Conservation (phyloP, 2,888 invertebrate species). For the Nomada flava region DNA sequence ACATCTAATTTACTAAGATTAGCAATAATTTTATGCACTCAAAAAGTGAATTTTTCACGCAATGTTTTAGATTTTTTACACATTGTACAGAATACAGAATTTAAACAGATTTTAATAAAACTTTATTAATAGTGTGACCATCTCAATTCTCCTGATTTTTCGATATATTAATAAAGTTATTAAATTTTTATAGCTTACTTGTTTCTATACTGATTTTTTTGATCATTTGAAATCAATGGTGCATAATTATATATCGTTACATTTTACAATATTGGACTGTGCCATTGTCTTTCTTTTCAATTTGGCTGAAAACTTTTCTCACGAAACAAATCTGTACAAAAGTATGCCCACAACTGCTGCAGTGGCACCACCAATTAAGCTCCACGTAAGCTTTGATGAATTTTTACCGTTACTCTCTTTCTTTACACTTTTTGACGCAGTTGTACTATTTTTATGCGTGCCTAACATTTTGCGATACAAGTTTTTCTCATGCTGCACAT, state of each 20-base stretch:
- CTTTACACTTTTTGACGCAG: conserved; percentile 43
- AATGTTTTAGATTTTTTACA: conserved; percentile 14
- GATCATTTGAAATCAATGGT: conserved; percentile 14
- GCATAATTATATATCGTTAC: conserved; percentile 25
- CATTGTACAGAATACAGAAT: conserved; percentile 5
- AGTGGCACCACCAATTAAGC: conserved; percentile 88
- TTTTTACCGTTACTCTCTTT: conserved; percentile 70
- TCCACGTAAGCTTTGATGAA: conserved; percentile 87
- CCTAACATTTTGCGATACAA: conserved; percentile 90
- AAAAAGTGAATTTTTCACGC: conserved; percentile 15
- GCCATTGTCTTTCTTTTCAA: conserved; percentile 16
- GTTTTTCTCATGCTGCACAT: conserved; percentile 87
- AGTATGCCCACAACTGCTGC: conserved; percentile 90
- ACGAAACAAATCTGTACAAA: conserved; percentile 88
- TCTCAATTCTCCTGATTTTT: conserved; percentile 5
- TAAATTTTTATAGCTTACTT: conserved; percentile 30
- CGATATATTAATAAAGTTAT: conserved; percentile 5
- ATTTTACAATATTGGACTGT: conserved; percentile 25
- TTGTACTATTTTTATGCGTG: conserved; percentile 52
- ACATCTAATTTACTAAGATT: not conserved
- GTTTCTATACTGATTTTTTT: conserved; percentile 22
- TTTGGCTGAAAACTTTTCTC: conserved; percentile 42
- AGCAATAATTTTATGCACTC: conserved; percentile 15
- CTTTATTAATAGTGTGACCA: not conserved
- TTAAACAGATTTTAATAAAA: conserved; percentile 28